Base-by-base conservation (phyloP, 2,888 invertebrate genomes). In the Thymelicus acteon region DNA sequence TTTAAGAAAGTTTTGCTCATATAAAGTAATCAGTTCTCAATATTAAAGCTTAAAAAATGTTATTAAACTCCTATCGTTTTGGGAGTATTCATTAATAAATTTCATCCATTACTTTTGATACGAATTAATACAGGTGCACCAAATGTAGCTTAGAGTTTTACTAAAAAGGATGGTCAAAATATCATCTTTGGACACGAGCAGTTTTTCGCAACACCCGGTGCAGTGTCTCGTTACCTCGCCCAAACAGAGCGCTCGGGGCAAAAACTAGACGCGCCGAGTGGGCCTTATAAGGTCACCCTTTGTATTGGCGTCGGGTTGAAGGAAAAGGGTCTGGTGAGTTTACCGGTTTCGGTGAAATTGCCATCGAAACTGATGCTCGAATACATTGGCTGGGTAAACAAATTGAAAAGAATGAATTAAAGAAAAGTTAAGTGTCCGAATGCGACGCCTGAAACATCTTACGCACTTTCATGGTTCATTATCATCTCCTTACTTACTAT, bases 211-310 rank as follows among this genome's bases (percentile, higher is more conserved):
- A 69, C 63, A 64, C 48, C 68, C 37, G 62, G 58, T 48, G 57
- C 37, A 57, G 48, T 39, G 48, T 7, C 52, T 68, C 44, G 69
- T 69, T 72, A 67, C 68, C 61, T n/a, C 63, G 73, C 44, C 65
- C 71, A 66, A 71, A 66, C 37, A 54, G 54, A 67, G 60, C 57
- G 24, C 60, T 44, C 44, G 47, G 58, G 37, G 57, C 67, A 72
- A 73, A 75, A 72, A 76, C 72, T 60, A 77, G 71, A 73, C 78
- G 77, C 77, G 78, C 76, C 77, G 77, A 73, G 77, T 77, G 48
- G 80, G 78, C 88, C 88, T 81, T 88, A 86, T 85, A 88, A 83
- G 88, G 87, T 80, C 80, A 78, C 71, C 85, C 85, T 85, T 90
- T 90, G 90, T 90, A 89, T 89, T 87, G 89, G 79, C 57, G 44